Evolutionary conservation across 2,797 vertebrate species (phyloP).

Genomic region (Oceanodroma leucorhoa): DNA sequence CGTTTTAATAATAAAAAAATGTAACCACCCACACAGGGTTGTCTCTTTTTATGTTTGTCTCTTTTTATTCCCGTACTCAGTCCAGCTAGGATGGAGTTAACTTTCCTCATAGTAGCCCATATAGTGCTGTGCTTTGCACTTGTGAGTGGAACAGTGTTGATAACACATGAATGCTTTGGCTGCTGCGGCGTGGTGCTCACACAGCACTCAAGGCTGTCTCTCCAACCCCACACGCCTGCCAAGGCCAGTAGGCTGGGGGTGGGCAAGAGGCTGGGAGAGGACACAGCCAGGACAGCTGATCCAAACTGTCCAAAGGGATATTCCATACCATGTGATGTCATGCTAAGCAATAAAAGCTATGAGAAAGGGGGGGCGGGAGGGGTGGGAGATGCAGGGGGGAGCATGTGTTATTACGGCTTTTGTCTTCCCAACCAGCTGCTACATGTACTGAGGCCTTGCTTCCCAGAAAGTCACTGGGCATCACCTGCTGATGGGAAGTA

Average conservation of each 20-base stretch:
- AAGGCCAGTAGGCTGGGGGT: not conserved
- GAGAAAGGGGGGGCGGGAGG: too few relatives aligned
- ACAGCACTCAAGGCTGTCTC: not conserved
- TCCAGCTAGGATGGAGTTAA: not conserved
- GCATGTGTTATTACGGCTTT: not conserved
- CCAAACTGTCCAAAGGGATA: not conserved
- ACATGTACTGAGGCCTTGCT: not conserved
- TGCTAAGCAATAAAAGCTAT: not conserved
- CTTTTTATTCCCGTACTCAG: not conserved
- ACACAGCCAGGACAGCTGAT: not conserved
- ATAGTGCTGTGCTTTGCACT: not conserved
- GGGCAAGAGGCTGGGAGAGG: rapidly evolving
- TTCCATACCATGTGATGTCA: not conserved
- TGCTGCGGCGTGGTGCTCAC: not conserved
- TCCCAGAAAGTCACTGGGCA: not conserved
- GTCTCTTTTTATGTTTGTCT: not conserved
- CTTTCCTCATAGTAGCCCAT: not conserved
- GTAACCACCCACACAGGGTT: not conserved
- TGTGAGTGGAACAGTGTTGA: not conserved
- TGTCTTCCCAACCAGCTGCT: not conserved
- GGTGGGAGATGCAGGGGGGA: too few relatives aligned
- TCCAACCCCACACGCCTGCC: not conserved
- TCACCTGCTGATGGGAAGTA: not conserved
- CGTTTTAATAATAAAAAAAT: not conserved
- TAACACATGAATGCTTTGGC: not conserved